Evolutionary conservation across 2,113 vertebrate genomes (phyloP).

Genomic region (Aythya baeri): DNA sequence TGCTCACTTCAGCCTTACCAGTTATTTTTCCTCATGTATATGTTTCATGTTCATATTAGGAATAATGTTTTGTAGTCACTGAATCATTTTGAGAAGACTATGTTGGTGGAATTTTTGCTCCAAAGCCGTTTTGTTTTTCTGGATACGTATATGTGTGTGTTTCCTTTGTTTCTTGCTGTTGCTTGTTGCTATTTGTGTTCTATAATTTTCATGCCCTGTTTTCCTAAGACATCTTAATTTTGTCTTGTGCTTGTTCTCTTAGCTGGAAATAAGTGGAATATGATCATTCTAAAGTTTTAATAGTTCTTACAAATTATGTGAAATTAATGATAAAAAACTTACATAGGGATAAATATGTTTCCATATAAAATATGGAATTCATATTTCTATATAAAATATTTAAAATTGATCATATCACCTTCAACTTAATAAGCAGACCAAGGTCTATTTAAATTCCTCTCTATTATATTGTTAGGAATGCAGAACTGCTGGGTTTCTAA

Average conservation of each 20-base stretch:
- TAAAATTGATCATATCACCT: not conserved
- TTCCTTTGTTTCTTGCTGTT: not conserved
- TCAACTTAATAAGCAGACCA: not conserved
- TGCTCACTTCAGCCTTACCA: not conserved
- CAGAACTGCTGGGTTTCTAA: not conserved
- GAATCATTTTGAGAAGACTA: not conserved
- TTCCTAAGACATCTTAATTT: not conserved
- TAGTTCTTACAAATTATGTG: not conserved
- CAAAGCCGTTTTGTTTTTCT: not conserved
- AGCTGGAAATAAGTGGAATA: not conserved
- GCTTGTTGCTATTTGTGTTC: not conserved
- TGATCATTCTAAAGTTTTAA: not conserved
- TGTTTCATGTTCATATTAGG: not conserved
- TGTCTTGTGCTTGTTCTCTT: not conserved
- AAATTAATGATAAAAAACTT: not conserved
- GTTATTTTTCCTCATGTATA: not conserved
- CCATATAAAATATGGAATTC: not conserved
- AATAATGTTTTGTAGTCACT: not conserved
- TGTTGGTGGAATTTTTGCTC: not conserved
- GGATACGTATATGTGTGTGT: not conserved
- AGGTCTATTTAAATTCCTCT: not conserved
- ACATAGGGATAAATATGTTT: not conserved
- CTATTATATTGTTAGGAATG: not conserved
- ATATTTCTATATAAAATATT: slow-evolving; percentile 14
- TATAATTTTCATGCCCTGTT: not conserved